Conservation (phyloP, 1,140 invertebrate genomes). For the Drosophila funebris region DNA sequence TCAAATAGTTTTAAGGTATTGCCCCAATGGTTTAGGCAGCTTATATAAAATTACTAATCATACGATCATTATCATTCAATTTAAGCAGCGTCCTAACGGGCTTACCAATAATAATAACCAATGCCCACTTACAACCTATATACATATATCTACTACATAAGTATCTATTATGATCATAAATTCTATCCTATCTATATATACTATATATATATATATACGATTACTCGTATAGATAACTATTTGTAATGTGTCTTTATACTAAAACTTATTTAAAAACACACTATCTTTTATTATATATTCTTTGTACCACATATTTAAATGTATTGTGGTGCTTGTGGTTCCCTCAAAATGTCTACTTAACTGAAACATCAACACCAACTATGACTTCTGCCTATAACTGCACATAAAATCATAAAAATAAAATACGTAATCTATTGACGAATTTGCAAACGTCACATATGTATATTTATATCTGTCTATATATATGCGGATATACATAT, state of each 20-base stretch:
- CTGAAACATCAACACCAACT: constrained; percentile 30
- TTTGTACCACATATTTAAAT: constrained; percentile 15
- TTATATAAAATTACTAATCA: constrained; percentile 22
- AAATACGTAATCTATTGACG: not conserved
- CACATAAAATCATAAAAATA: constrained; percentile 21
- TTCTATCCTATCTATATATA: constrained; percentile 45
- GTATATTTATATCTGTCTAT: constrained; percentile 22
- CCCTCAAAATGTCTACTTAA: constrained; percentile 19
- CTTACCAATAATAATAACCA: constrained; percentile 15
- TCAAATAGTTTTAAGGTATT: constrained; percentile 52
- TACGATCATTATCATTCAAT: not conserved
- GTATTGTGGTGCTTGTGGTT: constrained; percentile 58
- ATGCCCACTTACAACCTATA: constrained; percentile 15
- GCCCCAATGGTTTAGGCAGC: constrained; percentile 33
- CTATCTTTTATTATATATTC: constrained; percentile 63
- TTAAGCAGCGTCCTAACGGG: constrained; percentile 34
- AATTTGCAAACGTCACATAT: not conserved
- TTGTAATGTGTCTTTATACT: constrained; percentile 12
- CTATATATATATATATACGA: constrained; percentile 49
- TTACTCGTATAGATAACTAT: constrained; percentile 43
- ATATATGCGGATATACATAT: constrained; percentile 3
- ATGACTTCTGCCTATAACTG: constrained; percentile 23
- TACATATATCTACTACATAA: constrained; percentile 32
- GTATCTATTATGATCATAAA: constrained; percentile 15
- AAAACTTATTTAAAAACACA: constrained; percentile 34